These are phyloP conservation scores for Pseudopipra pipra DNA, from an alignment of 2,113 vertebrate species.

Conservation along the genomic window DNA sequence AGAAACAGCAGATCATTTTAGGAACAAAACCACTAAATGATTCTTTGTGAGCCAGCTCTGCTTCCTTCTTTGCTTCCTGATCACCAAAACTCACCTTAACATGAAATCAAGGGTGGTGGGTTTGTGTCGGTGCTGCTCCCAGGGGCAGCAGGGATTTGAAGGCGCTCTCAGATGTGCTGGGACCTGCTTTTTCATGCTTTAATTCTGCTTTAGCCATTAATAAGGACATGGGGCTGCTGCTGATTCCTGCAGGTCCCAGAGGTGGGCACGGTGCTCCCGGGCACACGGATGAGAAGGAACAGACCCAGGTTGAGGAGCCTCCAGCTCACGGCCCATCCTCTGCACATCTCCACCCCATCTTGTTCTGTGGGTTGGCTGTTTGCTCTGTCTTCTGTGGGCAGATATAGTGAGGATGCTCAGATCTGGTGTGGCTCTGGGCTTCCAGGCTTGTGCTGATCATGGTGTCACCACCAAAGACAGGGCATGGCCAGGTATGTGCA, in stretches of 20 bases:
- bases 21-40: background rate
- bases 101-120: background rate
- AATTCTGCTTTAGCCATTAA: background rate
- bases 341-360: background rate
- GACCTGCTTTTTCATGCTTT: background rate
- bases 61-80: background rate
- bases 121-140: background rate
- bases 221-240: background rate
- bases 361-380: background rate
- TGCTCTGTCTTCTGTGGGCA: fast-evolving
- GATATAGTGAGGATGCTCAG: background rate
- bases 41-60: background rate
- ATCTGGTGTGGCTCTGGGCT: background rate
- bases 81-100: background rate
- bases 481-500: background rate
- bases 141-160: background rate
- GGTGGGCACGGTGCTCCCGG: fast-evolving
- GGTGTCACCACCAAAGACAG: background rate
- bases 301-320: background rate
- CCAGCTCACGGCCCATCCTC: background rate
- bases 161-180: background rate
- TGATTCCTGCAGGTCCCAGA: background rate
- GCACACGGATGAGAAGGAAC: background rate
- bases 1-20: background rate
- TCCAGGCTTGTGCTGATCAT: background rate